Evolutionary conservation across 2,113 vertebrate genomes (phyloP).

Genomic region (Cervus canadensis): DNA sequence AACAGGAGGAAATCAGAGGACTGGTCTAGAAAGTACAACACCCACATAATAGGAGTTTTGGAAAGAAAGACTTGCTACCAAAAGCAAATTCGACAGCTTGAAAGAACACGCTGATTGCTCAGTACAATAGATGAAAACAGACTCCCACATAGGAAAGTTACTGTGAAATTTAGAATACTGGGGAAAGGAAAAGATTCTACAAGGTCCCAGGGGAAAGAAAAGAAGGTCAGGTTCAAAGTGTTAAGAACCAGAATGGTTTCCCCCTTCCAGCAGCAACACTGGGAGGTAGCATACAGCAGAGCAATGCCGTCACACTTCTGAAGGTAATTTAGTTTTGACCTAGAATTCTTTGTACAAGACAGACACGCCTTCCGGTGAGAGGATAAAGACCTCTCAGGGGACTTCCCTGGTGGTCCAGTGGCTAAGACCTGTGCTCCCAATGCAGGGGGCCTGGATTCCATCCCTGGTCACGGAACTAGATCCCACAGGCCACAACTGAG

Average conservation of each 20-base stretch:
- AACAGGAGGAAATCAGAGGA: neutral
- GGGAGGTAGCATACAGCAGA: neutral
- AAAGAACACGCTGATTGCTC: neutral
- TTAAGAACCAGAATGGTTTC: neutral
- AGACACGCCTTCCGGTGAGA: neutral
- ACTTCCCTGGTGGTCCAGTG: neutral
- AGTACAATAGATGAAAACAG: neutral
- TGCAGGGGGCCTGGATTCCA: neutral
- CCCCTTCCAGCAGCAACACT: neutral
- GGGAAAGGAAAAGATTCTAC: neutral
- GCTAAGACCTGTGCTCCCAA: neutral
- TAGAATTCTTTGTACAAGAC: neutral
- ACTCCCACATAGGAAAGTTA: neutral
- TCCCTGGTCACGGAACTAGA: neutral
- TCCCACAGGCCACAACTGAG: neutral
- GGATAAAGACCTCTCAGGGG: neutral
- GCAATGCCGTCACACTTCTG: neutral
- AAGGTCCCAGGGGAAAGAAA: neutral
- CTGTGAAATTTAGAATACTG: neutral
- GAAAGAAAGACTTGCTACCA: neutral
- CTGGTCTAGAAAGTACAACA: neutral
- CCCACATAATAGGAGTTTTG: neutral
- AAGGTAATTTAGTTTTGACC: neutral
- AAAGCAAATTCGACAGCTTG: neutral
- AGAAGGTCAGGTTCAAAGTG: neutral